Conservation (phyloP, 2,797 vertebrate genomes). For the Atherinosoma microstoma region DNA sequence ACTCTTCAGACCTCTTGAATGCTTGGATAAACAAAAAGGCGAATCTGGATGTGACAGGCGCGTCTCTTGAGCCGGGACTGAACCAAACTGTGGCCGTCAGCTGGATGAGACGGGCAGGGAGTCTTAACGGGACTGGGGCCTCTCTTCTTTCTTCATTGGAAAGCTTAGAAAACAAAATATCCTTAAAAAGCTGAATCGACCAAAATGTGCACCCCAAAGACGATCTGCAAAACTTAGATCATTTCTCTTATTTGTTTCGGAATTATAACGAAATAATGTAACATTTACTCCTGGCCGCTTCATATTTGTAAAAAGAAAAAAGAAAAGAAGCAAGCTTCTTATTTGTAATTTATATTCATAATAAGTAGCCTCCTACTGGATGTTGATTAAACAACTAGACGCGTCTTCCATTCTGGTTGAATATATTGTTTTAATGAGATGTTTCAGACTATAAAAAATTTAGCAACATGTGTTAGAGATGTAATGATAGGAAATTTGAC, state of each 20-base stretch:
- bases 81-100: conserved; percentile 63
- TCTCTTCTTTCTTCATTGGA: conserved; percentile 4
- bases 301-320: too few relatives aligned
- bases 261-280: too few relatives aligned
- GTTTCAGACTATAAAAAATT: neutral
- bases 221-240: neutral
- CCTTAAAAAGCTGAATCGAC: too few relatives aligned
- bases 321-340: too few relatives aligned
- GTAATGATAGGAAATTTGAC: neutral
- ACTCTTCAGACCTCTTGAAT: conserved; percentile 16
- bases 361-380: too few relatives aligned
- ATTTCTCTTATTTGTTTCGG: too few relatives aligned
- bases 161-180: conserved; percentile 1
- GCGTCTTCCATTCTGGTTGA: too few relatives aligned
- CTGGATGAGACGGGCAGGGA: conserved; percentile 73
- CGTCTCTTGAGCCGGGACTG: conserved; percentile 46
- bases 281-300: too few relatives aligned
- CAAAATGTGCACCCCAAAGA: too few relatives aligned
- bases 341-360: too few relatives aligned
- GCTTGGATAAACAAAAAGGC: conserved; percentile 37
- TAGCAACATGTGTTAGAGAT: neutral
- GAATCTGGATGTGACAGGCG: conserved; percentile 78
- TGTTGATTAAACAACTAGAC: too few relatives aligned
- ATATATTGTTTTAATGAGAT: neutral
- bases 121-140: conserved; percentile 71